A percentile compares a stretch with the other conserved stretches of the same genome.
Conservation (phyloP, 2,888 invertebrate genomes). For the Mylabris sibirica region DNA sequence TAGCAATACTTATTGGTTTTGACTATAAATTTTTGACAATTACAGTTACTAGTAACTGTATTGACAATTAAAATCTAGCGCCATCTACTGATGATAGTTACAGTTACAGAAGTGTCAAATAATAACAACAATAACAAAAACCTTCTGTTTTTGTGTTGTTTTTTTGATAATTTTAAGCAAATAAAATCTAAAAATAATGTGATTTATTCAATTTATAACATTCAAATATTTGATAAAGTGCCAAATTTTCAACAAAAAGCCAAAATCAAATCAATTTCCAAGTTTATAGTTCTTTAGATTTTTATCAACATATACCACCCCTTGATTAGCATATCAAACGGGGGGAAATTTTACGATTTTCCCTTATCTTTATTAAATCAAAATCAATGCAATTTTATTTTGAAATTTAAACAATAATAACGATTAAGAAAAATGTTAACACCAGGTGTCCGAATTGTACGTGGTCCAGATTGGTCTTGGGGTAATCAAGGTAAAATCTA, state of each 20-base stretch:
- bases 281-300: not conserved
- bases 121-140: slow-evolving; percentile 8
- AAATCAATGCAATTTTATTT: not conserved
- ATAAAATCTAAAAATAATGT: not conserved
- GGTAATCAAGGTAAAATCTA: slow-evolving; percentile 69
- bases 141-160: not conserved
- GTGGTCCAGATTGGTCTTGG: slow-evolving; percentile 87
- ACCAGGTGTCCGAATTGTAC: slow-evolving; percentile 77
- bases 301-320: slow-evolving; percentile 5
- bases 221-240: not conserved
- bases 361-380: not conserved
- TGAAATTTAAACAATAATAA: not conserved
- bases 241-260: not conserved
- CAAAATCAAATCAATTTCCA: not conserved
- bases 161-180: not conserved
- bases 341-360: not conserved
- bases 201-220: not conserved
- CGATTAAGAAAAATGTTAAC: slow-evolving; percentile 64
- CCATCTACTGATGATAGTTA: not conserved
- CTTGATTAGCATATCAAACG: not conserved
- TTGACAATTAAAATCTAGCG: not conserved
- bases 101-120: not conserved
- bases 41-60: no score
- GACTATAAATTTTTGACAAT: no score
- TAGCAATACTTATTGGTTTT: no score